phyloP scores from a whole-genome alignment of 2,113 vertebrate species.

The Microtus ochrogaster region DNA sequence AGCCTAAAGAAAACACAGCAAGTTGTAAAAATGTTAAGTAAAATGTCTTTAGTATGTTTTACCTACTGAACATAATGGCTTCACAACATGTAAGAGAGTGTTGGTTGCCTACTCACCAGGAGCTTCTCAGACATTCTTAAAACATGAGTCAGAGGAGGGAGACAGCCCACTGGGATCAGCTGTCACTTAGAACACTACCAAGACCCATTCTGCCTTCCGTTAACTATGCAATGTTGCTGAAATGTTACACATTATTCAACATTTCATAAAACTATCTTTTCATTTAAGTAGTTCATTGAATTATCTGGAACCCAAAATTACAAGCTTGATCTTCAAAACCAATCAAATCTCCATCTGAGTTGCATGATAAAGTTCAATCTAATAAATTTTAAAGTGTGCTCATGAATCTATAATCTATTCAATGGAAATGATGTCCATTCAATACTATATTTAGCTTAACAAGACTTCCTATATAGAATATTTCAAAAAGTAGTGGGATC shows the following conservation, averaged over 20 bases:
- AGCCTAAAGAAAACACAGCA: background rate
- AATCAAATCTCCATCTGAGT: background rate
- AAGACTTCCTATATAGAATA: background rate
- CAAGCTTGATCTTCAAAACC: background rate
- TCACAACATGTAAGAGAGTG: background rate
- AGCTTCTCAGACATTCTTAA: background rate
- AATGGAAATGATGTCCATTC: slow-evolving; percentile 49
- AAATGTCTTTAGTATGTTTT: background rate
- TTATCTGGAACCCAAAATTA: background rate
- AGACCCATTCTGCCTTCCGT: background rate
- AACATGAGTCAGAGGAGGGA: background rate
- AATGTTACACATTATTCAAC: background rate
- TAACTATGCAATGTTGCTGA: background rate
- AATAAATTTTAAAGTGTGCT: background rate
- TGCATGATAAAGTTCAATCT: background rate
- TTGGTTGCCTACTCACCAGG: background rate
- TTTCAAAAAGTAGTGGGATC: background rate
- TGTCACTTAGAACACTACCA: background rate
- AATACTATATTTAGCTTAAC: slow-evolving; percentile 11
- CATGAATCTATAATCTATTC: background rate
- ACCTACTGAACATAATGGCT: no score
- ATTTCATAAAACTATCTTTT: slow-evolving; percentile 43
- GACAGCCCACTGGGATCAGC: background rate
- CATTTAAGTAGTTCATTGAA: background rate
- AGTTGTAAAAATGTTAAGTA: background rate